Evolutionary conservation across 2,888 invertebrate species (phyloP), one percentile per base, ranked within the genome.

Genomic region (Stomorhina lunata): DNA sequence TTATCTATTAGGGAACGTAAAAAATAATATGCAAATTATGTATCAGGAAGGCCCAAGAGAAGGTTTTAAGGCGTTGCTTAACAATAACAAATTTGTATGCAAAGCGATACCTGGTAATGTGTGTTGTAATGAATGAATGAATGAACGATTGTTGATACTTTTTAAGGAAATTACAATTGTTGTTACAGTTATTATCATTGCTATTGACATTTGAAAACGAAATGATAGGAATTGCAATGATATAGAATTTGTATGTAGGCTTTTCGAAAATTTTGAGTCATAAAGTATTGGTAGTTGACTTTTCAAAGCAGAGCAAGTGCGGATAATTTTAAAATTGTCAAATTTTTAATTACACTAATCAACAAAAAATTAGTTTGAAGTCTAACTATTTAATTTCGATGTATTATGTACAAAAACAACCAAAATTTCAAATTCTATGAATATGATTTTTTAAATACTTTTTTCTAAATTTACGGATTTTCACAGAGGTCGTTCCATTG

Each of bases 1-100:
- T 59, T 68, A 76, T 77, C 76, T 68, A 77, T 66, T n/a, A 40
- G 59, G 29, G 50, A 77, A 65, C 32, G 57, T 55, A 57, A 17
- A 5, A 25, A 59, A 32, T 32, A 12, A 55, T 10, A 25, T 37
- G 15, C 12, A 25, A 17, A 10, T n/a, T 37, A 20, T 37, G 22
- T 25, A n/a, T 12, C 25, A 12, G 45, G 34, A 9, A 48, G 6
- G 17, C n/a, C n/a, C n/a, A 27, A 48, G 5, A 22, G 29, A 29
- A 7, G 40, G 12, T 61, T 7, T 3, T 10, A 22, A 48, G 5
- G 10, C 2, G 3, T 7, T 15, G 40, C 15, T 22, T 10, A 22
- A 12, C 22, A 22, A 12, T 3, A 9, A 2, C 6, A 20, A 43
- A 73, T 73, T 73, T 40, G 63, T 63, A 63, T 73, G 50, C 72